Conservation (phyloP, 2,888 invertebrate genomes). For the Carterocephalus palaemon region DNA sequence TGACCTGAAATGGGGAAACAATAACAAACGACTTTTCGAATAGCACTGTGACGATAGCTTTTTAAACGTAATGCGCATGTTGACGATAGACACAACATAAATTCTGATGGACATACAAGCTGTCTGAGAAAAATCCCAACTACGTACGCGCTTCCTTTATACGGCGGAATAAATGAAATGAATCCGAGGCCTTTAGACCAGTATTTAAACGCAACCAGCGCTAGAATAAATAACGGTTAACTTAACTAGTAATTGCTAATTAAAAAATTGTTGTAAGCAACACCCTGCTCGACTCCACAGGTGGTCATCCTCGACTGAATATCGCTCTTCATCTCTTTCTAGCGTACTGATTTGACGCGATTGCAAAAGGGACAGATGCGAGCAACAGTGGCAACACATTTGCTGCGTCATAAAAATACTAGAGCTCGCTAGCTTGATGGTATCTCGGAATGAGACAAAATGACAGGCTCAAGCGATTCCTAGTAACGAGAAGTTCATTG, state of each 20-base stretch:
- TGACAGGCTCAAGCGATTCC: not conserved
- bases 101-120: conserved; percentile 9
- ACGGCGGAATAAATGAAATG: conserved; percentile 18
- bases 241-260: conserved; percentile 20
- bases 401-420: conserved; percentile 20
- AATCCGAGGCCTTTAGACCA: conserved; percentile 20
- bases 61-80: too few relatives aligned
- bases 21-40: too few relatives aligned
- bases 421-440: conserved; percentile 16
- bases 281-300: conserved; percentile 18
- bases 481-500: conserved; percentile 7
- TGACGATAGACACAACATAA: too few relatives aligned
- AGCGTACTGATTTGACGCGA: not conserved
- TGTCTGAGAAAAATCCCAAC: conserved; percentile 17
- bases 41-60: too few relatives aligned
- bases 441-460: conserved; percentile 14
- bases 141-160: conserved; percentile 16
- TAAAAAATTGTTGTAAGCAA: conserved; percentile 25
- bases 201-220: conserved; percentile 15
- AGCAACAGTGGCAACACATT: conserved; percentile 13
- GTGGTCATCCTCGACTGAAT: conserved; percentile 14
- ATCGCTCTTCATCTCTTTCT: conserved; percentile 7
- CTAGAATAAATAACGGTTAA: conserved; percentile 18
- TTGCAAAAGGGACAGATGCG: conserved; percentile 6
- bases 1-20: too few relatives aligned